Percentiles rank a stretch among this genome's conserved stretches.
These are phyloP conservation scores for Marasmarcha lunaedactyla DNA, from an alignment of 2,888 invertebrate genomes.

Conservation along the genomic window DNA sequence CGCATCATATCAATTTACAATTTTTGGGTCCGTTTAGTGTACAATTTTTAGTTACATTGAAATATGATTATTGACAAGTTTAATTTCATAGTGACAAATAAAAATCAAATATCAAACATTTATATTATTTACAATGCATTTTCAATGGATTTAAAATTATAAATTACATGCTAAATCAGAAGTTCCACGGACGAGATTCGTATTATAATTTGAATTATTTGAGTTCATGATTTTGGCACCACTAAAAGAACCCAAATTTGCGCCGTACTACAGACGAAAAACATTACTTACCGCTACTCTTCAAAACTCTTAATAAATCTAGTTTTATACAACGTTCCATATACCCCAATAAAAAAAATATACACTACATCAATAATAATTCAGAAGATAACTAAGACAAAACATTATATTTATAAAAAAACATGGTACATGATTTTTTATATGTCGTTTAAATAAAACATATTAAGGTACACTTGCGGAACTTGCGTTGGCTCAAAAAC, in stretches of 20 bases:
- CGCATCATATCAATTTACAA: conserved; percentile 41
- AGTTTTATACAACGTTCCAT: conserved; percentile 65
- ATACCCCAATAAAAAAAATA: conserved; percentile 51
- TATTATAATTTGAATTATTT: conserved; percentile 13
- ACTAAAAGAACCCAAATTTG: conserved; percentile 57
- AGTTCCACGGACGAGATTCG: conserved; percentile 38
- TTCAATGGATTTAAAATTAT: conserved; percentile 11
- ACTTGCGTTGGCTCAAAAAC: too few species aligned
- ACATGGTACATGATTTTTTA: conserved; percentile 15
- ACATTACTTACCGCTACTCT: conserved; percentile 21
- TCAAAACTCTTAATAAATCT: conserved; percentile 44
- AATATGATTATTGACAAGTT: conserved; percentile 18
- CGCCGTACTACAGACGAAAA: conserved; percentile 12
- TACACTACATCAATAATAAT: conserved; percentile 39
- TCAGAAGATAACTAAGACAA: conserved; percentile 29
- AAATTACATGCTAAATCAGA: conserved; percentile 17
- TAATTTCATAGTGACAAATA: conserved; percentile 20
- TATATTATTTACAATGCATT: conserved; percentile 47
- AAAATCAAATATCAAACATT: conserved; percentile 27
- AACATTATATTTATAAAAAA: conserved; percentile 35
- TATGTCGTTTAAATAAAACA: conserved; percentile 24
- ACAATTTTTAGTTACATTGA: conserved; percentile 26
- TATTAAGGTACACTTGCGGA: conserved; percentile 11
- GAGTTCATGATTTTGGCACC: conserved; percentile 6
- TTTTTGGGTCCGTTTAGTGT: conserved; percentile 52